These are phyloP conservation scores for Entomyzon cyanotis DNA, from an alignment of 2,113 vertebrate species.

Conservation along the genomic window DNA sequence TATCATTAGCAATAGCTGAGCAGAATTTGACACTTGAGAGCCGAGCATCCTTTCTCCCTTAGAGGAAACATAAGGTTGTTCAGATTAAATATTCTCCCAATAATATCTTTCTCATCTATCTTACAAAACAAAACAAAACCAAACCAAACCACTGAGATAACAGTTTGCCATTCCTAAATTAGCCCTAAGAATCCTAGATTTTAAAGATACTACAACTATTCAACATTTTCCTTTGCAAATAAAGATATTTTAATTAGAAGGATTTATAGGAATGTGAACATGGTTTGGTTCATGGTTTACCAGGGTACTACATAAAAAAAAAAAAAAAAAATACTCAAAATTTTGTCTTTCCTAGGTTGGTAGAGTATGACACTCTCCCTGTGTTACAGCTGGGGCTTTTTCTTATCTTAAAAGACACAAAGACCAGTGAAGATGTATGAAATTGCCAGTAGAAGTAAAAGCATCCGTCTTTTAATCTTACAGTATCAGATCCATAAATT, in stretches of 20 bases:
- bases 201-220: not conserved
- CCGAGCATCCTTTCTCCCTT: not conserved
- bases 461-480: not conserved
- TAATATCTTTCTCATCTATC: not conserved
- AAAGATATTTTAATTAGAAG: conserved; percentile 17
- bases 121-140: not conserved
- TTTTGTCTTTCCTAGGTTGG: not conserved
- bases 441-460: not conserved
- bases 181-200: not conserved
- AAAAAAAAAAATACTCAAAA: not conserved
- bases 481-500: not conserved
- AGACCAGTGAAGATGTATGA: not conserved
- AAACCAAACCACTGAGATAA: not conserved
- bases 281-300: not conserved
- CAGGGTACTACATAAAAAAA: not conserved
- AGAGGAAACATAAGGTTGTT: not conserved
- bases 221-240: not conserved
- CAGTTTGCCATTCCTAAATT: not conserved
- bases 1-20: conserved; percentile 34
- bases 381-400: not conserved
- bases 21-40: fast-evolving
- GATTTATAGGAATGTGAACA: not conserved
- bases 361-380: not conserved
- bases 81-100: not conserved
- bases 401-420: not conserved